Evolutionary conservation across 2,113 vertebrate genomes (phyloP).

Genomic region (Clarias batrachus): DNA sequence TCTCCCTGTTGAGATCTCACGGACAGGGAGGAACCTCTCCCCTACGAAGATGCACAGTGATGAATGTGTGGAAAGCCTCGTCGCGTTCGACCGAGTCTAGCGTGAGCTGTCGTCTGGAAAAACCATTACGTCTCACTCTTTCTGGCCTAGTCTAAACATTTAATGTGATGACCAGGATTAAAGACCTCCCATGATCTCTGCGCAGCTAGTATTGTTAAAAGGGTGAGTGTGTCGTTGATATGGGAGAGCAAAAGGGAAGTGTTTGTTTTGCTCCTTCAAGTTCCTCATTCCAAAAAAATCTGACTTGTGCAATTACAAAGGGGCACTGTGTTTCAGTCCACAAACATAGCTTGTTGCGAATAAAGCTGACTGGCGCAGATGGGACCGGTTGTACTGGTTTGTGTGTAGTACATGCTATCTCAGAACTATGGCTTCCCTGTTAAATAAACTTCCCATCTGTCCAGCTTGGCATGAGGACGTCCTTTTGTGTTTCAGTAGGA

Average conservation of each 20-base stretch:
- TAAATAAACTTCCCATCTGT: constrained; percentile 41
- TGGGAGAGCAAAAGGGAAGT: constrained; percentile 2
- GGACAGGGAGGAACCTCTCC: constrained; percentile 29
- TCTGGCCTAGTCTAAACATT: constrained; percentile 34
- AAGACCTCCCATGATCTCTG: constrained; percentile 8
- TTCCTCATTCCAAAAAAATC: constrained; percentile 11
- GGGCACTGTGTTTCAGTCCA: neutral
- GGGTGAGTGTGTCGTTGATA: constrained; percentile 2
- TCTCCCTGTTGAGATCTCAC: constrained; percentile 22
- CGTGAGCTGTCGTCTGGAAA: constrained; percentile 40
- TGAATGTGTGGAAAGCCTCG: constrained; percentile 29
- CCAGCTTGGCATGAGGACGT: constrained; percentile 31
- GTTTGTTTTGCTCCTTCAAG: constrained; percentile 6
- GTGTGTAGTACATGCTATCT: neutral
- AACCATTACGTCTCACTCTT: constrained; percentile 31
- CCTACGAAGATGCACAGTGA: constrained; percentile 38
- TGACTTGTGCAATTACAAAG: constrained; percentile 22
- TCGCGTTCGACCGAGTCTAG: neutral
- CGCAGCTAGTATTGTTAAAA: neutral
- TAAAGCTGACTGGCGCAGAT: constrained; percentile 17
- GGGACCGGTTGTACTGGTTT: constrained; percentile 24
- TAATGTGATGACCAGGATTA: constrained; percentile 33
- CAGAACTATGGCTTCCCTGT: constrained; percentile 24
- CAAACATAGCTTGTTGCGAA: constrained; percentile 16
- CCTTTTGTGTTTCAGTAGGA: constrained; percentile 34